Conservation (phyloP, 2,113 vertebrate species). For the Saccopteryx leptura region DNA sequence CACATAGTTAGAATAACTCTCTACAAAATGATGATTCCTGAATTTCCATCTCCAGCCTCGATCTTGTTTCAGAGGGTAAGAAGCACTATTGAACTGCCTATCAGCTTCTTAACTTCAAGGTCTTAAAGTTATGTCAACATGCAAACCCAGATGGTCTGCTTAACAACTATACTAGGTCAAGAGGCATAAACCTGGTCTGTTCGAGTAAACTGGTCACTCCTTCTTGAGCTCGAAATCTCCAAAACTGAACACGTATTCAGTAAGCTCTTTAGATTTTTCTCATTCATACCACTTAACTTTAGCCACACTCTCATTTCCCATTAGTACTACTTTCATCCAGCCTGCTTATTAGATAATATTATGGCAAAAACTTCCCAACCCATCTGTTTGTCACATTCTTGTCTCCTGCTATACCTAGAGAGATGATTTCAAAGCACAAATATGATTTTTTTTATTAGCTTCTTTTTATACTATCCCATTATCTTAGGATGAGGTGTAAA, state of each 20-base stretch:
- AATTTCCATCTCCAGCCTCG: neutral
- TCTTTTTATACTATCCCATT: neutral
- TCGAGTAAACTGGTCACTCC: neutral
- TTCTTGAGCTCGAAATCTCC: neutral
- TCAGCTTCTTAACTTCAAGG: neutral
- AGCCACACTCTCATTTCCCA: neutral
- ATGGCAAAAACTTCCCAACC: neutral
- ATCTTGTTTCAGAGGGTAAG: neutral
- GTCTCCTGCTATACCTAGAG: neutral
- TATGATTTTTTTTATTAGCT: neutral
- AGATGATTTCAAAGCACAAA: neutral
- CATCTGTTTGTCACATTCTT: neutral
- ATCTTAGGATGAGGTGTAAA: neutral
- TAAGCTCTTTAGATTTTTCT: neutral
- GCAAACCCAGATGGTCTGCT: neutral
- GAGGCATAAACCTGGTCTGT: neutral
- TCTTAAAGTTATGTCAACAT: neutral
- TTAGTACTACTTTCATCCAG: neutral
- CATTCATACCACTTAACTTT: neutral
- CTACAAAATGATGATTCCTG: neutral
- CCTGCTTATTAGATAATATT: neutral
- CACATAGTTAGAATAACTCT: neutral
- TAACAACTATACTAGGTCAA: conserved; percentile 44
- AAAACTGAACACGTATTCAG: neutral
- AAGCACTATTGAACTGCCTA: neutral